Conservation (phyloP, 2,888 invertebrate genomes). For the Habroteleia sp. region DNA sequence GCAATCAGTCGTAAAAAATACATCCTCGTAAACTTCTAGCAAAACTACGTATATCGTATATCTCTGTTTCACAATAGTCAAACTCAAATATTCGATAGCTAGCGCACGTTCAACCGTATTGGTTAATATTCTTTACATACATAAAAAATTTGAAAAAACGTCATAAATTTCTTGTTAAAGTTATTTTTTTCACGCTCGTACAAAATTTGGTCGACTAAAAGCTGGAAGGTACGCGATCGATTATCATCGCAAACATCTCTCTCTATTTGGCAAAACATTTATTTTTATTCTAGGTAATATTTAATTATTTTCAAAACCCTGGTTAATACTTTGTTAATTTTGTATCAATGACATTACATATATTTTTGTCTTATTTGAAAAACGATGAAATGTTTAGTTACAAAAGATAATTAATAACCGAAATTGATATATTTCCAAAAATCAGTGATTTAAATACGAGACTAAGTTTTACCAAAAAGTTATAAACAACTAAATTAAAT, state of each 20-base stretch:
- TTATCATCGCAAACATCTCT: constrained; percentile 31
- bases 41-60: constrained; percentile 58
- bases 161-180: constrained; percentile 31
- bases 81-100: constrained; percentile 4
- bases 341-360: too few relatives aligned
- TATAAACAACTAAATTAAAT: too few relatives aligned
- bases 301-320: constrained; percentile 38
- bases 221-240: constrained; percentile 42
- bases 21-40: constrained; percentile 49
- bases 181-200: constrained; percentile 38
- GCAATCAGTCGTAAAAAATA: constrained; percentile 45
- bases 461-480: too few relatives aligned
- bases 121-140: constrained; percentile 30
- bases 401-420: too few relatives aligned
- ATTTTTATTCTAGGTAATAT: constrained; percentile 31
- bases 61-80: constrained; percentile 45
- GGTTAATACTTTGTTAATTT: constrained; percentile 25
- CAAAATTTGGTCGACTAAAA: constrained; percentile 49
- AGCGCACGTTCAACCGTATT: constrained; percentile 2
- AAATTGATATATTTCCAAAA: too few relatives aligned
- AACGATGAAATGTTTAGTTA: too few relatives aligned
- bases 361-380: too few relatives aligned
- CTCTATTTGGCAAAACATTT: constrained; percentile 54
- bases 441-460: too few relatives aligned
- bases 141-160: constrained; percentile 27